Evolutionary conservation across 2,888 invertebrate species (phyloP), one percentile per base, ranked within the genome.

Genomic region (Scaptomyza flava): DNA sequence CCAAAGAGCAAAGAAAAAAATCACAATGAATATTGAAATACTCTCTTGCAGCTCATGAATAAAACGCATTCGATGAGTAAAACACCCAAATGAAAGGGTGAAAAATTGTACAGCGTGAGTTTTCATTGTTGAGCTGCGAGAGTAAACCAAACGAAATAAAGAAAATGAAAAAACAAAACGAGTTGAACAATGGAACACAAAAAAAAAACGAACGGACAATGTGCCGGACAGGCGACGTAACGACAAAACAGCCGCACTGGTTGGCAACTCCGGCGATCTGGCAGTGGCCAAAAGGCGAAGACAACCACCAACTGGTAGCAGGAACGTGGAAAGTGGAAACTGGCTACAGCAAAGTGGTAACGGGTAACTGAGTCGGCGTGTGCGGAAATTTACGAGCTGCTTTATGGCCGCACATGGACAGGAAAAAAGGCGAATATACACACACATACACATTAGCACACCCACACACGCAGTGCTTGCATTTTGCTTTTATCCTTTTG

Each of bases 301-400:
- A 68, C 72, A 72, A 53, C 58, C 45, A 46, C 42, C 52, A 76
- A 60, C 73, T 62, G 48, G 50, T n/a, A 52, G 54, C 57, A 52
- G 79, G 43, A 11, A 51, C 59, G 51, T 54, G 79, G 43, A 11
- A 51, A 61, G 51, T 57, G 81, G 36, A 14, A 27, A 38, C 36
- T 54, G 79, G 43, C 7, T 17, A 48, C 48, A 6, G 51, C 41
- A 11, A 51, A 61, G 51, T 57, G 81, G 36, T 23, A 27, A 51
- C 36, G 38, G 66, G 61, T 53, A 59, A 60, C 72, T 50, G 68
- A 17, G 51, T 59, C 48, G 51, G 52, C 46, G 58, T 77, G 80
- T 48, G 64, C 62, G 53, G 65, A 86, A 83, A 83, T 83, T 81
- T 81, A 86, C 86, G 83, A 81, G 81, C 76, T 80, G 86, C 76